phyloP scores from a whole-genome alignment of 2,888 invertebrate genomes.

The Theretra japonica region DNA sequence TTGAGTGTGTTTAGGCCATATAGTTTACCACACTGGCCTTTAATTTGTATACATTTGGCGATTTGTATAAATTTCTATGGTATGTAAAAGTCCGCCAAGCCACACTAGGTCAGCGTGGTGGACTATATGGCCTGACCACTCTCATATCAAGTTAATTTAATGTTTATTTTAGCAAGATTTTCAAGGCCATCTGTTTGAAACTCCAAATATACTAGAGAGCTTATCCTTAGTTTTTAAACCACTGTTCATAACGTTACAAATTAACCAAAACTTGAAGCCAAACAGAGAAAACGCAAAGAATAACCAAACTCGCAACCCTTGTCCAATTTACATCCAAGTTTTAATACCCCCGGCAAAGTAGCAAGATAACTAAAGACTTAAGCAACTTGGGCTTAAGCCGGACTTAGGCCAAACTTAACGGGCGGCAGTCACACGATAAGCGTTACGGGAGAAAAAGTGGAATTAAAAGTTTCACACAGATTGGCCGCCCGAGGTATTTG shows the following conservation, averaged over 20 bases:
- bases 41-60: no score
- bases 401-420: slow-evolving; percentile 46
- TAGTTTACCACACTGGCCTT: no score
- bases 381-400: slow-evolving; percentile 35
- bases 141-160: no score
- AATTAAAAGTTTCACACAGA: slow-evolving; percentile 56
- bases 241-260: not conserved
- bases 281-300: slow-evolving; percentile 28
- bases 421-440: slow-evolving; percentile 54
- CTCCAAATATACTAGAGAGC: no score
- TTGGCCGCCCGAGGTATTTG: slow-evolving; percentile 29
- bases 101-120: no score
- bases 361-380: slow-evolving; percentile 58
- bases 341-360: slow-evolving; percentile 54
- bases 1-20: no score
- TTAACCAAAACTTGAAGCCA: slow-evolving; percentile 10
- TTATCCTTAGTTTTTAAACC: no score
- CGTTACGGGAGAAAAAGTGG: slow-evolving; percentile 51
- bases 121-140: no score
- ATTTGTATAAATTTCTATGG: no score
- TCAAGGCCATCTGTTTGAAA: no score
- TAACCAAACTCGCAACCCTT: slow-evolving; percentile 39
- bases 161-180: no score
- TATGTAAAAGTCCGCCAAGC: no score
- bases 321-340: slow-evolving; percentile 59